phyloP scores from a whole-genome alignment of 2,888 invertebrate genomes.

The Pollenia griseotomentosa region DNA sequence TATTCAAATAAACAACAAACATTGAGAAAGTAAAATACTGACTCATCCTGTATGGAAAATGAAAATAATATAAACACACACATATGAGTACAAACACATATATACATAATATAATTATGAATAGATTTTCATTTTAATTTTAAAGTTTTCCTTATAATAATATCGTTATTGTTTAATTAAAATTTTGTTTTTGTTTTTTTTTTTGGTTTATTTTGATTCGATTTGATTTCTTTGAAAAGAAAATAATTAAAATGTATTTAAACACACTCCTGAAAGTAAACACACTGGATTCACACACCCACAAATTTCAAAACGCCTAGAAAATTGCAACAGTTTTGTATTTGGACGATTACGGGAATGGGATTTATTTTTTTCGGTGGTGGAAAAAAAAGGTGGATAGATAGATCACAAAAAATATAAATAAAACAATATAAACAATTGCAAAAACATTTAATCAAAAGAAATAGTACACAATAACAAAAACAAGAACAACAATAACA shows the following conservation, averaged over 20 bases:
- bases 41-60: no score
- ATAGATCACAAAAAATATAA: constrained; percentile 32
- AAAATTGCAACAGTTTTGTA: constrained; percentile 48
- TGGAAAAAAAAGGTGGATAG: constrained; percentile 9
- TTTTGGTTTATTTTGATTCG: constrained; percentile 20
- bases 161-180: constrained; percentile 44
- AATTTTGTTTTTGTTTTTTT: constrained; percentile 18
- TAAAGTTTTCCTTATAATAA: constrained; percentile 6
- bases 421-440: constrained; percentile 34
- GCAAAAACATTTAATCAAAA: constrained; percentile 13
- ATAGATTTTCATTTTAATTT: constrained; percentile 39
- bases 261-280: constrained; percentile 35
- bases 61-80: no score
- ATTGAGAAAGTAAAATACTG: no score
- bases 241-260: constrained; percentile 67
- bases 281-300: background rate
- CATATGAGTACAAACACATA: no score
- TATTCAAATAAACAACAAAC: constrained; percentile 20
- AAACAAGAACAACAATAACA: constrained; percentile 1
- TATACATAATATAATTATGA: background rate
- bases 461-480: background rate
- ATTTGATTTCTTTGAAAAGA: constrained; percentile 54
- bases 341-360: background rate
- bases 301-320: constrained; percentile 29
- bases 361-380: background rate